Evolutionary conservation across 2,888 invertebrate species (phyloP).

Genomic region (Mantis religiosa): DNA sequence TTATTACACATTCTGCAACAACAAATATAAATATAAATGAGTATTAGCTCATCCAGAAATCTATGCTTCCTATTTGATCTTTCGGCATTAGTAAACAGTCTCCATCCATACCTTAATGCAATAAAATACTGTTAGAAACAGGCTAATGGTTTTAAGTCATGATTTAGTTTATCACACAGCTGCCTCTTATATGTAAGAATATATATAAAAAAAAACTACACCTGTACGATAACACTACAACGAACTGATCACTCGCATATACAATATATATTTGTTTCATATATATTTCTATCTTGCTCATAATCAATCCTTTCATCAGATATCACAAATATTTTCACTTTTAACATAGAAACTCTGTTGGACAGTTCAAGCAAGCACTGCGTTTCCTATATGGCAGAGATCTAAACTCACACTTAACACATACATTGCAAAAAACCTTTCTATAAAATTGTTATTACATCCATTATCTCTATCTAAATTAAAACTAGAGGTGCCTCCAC

Average conservation of each 20-base stretch:
- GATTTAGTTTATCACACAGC: slow-evolving; percentile 2
- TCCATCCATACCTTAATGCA: not conserved
- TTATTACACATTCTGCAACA: not conserved
- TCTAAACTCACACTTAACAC: not conserved
- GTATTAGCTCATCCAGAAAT: not conserved
- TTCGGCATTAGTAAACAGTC: not conserved
- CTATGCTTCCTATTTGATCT: not conserved
- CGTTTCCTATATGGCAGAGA: not conserved
- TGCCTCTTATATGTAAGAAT: slow-evolving; percentile 8
- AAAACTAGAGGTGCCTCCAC: not conserved
- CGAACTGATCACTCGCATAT: not conserved
- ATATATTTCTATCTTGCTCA: not conserved
- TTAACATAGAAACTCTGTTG: not conserved
- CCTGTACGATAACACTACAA: not conserved
- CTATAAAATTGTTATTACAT: not conserved
- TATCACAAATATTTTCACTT: slow-evolving; percentile 8
- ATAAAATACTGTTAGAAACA: not conserved
- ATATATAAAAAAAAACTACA: slow-evolving; percentile 2
- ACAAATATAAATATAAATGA: not conserved
- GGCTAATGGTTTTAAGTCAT: not conserved
- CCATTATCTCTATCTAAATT: not conserved
- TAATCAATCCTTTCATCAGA: not conserved
- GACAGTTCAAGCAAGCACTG: not conserved
- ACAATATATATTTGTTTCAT: not conserved
- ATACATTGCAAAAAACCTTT: not conserved